Percentiles rank a stretch among this genome's conserved stretches.
These are phyloP conservation scores for Empis stercorea DNA, from an alignment of 2,888 invertebrate species.

Conservation along the genomic window DNA sequence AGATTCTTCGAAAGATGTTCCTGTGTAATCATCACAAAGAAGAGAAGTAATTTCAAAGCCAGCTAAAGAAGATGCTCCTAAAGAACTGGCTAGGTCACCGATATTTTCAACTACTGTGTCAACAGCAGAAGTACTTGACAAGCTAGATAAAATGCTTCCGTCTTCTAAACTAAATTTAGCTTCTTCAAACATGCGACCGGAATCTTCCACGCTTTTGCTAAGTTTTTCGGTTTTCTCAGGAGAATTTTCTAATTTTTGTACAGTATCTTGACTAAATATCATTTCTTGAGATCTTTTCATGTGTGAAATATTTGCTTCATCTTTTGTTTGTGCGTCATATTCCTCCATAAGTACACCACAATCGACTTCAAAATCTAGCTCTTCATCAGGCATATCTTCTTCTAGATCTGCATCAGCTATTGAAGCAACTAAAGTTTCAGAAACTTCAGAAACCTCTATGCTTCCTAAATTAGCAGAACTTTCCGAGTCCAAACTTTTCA, in stretches of 20 bases:
- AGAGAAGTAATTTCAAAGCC: constrained; percentile 25
- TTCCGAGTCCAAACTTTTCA: constrained; percentile 80
- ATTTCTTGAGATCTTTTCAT: constrained; percentile 87
- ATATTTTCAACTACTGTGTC: constrained; percentile 35
- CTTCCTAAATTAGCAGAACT: constrained; percentile 81
- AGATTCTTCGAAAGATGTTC: constrained; percentile 12
- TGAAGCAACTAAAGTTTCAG: constrained; percentile 87
- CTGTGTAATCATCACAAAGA: constrained; percentile 14
- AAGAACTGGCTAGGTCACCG: constrained; percentile 30
- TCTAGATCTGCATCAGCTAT: constrained; percentile 58
- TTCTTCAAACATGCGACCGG: constrained; percentile 19
- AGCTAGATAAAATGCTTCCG: constrained; percentile 43
- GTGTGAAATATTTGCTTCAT: constrained; percentile 47
- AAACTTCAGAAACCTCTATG: constrained; percentile 80
- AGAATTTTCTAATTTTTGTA: constrained; percentile 27
- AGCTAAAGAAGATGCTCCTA: constrained; percentile 31
- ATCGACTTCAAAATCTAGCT: constrained; percentile 24
- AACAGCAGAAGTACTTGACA: constrained; percentile 45
- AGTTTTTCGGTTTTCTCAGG: constrained; percentile 17
- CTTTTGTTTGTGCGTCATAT: constrained; percentile 36
- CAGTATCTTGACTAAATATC: constrained; percentile 62
- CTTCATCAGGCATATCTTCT: constrained; percentile 24
- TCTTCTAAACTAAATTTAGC: constrained; percentile 42
- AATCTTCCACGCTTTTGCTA: constrained; percentile 37
- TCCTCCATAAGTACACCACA: constrained; percentile 46